These are phyloP conservation scores for Diacarnus erythraeanus DNA, from an alignment of 37 sponge, comb jelly and placozoan genomes.

Conservation along the genomic window DNA sequence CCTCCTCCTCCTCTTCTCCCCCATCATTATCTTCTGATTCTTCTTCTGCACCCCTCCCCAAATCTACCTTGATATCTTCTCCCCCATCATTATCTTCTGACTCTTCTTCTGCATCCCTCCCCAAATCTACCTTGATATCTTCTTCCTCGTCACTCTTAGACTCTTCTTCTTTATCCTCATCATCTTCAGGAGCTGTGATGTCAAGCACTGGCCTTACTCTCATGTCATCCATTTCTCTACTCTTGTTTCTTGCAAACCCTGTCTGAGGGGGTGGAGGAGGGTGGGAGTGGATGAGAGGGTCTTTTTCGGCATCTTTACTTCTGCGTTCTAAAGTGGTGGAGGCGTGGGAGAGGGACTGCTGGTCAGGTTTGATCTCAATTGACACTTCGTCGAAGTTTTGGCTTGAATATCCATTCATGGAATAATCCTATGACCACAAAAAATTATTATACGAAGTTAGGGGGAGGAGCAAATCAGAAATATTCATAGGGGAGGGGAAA, in stretches of 20 bases:
- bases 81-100: not conserved
- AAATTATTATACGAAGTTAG: no score
- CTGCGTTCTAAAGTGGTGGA: not conserved
- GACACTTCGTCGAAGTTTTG: not conserved
- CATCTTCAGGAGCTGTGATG: constrained; percentile 4
- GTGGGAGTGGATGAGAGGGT: not conserved
- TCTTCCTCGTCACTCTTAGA: constrained; percentile 4
- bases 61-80: not conserved
- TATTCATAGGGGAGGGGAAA: no score
- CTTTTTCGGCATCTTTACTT: not conserved
- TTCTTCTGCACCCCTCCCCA: no score
- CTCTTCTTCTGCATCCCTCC: not conserved
- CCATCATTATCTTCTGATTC: not conserved
- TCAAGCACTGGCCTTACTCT: not conserved
- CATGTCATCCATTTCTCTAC: not conserved
- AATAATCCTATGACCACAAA: not conserved
- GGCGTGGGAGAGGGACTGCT: constrained; percentile 14
- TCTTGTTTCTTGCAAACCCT: not conserved
- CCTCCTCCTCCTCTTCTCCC: not conserved
- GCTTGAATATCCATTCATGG: not conserved
- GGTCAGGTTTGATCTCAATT: constrained; percentile 4
- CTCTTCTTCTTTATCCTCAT: constrained; percentile 11
- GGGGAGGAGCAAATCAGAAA: not conserved
- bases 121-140: not conserved
- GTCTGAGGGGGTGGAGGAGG: not conserved